These are phyloP conservation scores for Amphiprion percula DNA, from an alignment of 2,113 vertebrate genomes.

Conservation along the genomic window DNA sequence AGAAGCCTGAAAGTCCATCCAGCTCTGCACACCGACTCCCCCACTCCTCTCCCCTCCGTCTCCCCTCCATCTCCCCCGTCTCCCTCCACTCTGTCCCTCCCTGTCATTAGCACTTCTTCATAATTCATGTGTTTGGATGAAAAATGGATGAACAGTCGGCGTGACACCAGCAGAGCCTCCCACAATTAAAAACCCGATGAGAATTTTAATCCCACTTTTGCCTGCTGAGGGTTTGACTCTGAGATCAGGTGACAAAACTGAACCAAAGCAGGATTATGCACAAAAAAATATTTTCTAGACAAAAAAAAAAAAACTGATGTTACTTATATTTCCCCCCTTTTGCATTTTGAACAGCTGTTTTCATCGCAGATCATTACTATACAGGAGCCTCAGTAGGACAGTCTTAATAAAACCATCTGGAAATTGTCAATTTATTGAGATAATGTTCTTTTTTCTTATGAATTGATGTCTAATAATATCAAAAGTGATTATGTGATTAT, in stretches of 20 bases:
- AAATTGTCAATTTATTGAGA: too few species aligned
- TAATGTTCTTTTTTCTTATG: too few species aligned
- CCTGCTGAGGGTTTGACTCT: neutral
- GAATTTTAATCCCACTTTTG: constrained; percentile 1
- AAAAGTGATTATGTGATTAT: too few species aligned
- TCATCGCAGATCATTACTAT: too few species aligned
- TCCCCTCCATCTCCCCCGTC: too few species aligned
- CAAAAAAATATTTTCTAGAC: too few species aligned
- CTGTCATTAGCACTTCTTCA: constrained; percentile 61
- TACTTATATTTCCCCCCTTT: too few species aligned
- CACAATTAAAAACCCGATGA: constrained; percentile 50
- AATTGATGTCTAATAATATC: too few species aligned
- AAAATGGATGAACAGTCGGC: constrained; percentile 66
- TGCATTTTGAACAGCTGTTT: too few species aligned
- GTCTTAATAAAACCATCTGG: too few species aligned
- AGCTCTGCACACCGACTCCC: constrained; percentile 6
- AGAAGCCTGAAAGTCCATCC: constrained; percentile 30
- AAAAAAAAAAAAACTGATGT: too few species aligned
- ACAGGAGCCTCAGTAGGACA: too few species aligned
- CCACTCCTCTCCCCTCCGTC: neutral
- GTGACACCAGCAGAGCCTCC: constrained; percentile 57
- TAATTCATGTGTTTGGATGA: constrained; percentile 73
- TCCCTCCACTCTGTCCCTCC: neutral
- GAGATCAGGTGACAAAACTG: neutral
- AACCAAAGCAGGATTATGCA: neutral